Evolutionary conservation across 2,113 vertebrate species (phyloP).

Genomic region (Tachysurus fulvidraco): DNA sequence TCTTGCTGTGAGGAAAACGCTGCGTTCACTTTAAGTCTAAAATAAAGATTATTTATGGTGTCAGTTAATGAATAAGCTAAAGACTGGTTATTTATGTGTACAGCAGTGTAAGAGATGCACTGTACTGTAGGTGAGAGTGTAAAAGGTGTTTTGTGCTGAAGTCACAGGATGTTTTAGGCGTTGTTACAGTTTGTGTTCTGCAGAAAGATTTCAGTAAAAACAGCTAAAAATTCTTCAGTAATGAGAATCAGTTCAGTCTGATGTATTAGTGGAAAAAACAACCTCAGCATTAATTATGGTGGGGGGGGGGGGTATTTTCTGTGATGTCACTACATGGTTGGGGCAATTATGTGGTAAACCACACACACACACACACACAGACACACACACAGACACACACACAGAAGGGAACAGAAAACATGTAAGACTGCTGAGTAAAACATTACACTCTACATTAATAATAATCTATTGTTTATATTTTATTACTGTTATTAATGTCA

Average conservation of each 20-base stretch:
- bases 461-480: background rate
- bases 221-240: background rate
- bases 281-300: background rate
- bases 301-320: slow-evolving; percentile 15
- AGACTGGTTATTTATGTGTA: too few relatives aligned
- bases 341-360: slow-evolving; percentile 5
- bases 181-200: background rate
- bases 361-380: background rate
- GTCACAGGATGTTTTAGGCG: background rate
- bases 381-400: background rate
- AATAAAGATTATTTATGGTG: too few relatives aligned
- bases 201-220: background rate
- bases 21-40: too few relatives aligned
- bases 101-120: too few relatives aligned
- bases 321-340: slow-evolving; percentile 42
- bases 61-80: too few relatives aligned
- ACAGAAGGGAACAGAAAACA: background rate
- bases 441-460: background rate
- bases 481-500: background rate
- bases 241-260: background rate
- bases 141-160: background rate
- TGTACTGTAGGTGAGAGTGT: too few relatives aligned
- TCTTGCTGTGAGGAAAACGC: too few relatives aligned
- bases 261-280: slow-evolving; percentile 11
- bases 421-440: background rate